phyloP scores from a whole-genome alignment of 2,888 invertebrate genomes.

The Andrena hattorfiana region DNA sequence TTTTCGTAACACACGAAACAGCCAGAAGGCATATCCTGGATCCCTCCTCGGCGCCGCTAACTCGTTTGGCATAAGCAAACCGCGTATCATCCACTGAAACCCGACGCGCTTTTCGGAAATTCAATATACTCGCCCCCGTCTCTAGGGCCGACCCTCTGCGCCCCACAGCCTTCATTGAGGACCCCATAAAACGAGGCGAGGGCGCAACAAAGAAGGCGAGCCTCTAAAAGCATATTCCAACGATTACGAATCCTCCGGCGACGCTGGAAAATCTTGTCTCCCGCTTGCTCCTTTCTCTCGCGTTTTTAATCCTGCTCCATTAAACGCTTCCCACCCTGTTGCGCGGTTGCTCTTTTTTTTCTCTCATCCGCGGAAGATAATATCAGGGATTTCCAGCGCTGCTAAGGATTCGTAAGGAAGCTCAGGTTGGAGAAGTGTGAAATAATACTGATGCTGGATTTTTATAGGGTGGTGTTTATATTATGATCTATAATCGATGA shows the following conservation, averaged over 20 bases:
- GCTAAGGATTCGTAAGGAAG: background rate
- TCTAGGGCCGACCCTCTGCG: conserved; percentile 54
- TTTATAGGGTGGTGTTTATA: background rate
- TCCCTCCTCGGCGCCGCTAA: conserved; percentile 66
- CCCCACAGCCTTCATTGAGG: conserved; percentile 42
- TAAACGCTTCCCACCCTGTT: background rate
- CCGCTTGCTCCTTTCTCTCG: background rate
- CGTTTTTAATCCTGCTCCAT: conserved; percentile 28
- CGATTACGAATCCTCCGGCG: conserved; percentile 65
- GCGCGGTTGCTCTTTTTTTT: conserved; percentile 11
- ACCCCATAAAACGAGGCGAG: conserved; percentile 46
- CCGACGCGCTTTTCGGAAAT: conserved; percentile 81
- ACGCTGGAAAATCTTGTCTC: conserved; percentile 26
- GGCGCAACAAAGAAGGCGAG: conserved; percentile 66
- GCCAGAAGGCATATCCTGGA: conserved; percentile 42
- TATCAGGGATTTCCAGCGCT: background rate
- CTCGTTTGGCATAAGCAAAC: conserved; percentile 77
- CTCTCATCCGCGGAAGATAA: background rate
- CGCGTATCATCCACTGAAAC: conserved; percentile 80
- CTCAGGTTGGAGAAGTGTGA: background rate
- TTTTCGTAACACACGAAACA: conserved; percentile 51
- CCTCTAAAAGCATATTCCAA: conserved; percentile 65
- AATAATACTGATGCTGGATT: background rate
- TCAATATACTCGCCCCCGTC: conserved; percentile 77
- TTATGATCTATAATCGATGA: too few species aligned